Evolutionary conservation across 2,797 vertebrate species (phyloP).

Genomic region (Scleropages formosus): DNA sequence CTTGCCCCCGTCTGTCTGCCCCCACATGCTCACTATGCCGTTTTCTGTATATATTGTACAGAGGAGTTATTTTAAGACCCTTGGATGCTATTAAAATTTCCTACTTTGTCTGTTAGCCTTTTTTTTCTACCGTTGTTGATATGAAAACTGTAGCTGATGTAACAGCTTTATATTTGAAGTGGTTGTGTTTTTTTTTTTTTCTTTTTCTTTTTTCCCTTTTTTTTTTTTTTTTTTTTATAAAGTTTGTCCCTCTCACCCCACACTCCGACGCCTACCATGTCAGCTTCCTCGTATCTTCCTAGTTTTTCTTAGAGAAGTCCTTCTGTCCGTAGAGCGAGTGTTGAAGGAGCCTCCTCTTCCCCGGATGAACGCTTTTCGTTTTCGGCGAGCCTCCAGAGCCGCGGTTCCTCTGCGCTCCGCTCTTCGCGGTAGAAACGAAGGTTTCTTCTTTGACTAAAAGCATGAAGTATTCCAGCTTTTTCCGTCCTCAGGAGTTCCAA

Average conservation of each 20-base stretch:
- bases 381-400: background rate
- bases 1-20: conserved; percentile 19
- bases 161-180: conserved; percentile 53
- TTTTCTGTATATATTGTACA: conserved; percentile 79
- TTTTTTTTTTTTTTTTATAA: conserved; percentile 39
- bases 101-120: conserved; percentile 65
- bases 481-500: background rate
- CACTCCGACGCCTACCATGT: background rate
- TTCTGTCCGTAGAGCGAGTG: background rate
- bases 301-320: background rate
- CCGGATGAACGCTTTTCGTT: conserved; percentile 9
- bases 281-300: background rate
- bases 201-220: conserved; percentile 47
- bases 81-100: conserved; percentile 70
- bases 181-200: conserved; percentile 50
- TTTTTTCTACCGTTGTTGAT: conserved; percentile 74
- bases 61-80: conserved; percentile 80
- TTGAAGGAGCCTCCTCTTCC: background rate
- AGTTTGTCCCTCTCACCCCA: conserved; percentile 17
- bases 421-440: background rate
- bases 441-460: background rate
- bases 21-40: conserved; percentile 48
- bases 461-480: conserved; percentile 2
- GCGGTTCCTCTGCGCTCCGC: background rate
- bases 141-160: conserved; percentile 71